These are phyloP conservation scores for Merodon equestris DNA, from an alignment of 2,888 invertebrate species.

Conservation along the genomic window DNA sequence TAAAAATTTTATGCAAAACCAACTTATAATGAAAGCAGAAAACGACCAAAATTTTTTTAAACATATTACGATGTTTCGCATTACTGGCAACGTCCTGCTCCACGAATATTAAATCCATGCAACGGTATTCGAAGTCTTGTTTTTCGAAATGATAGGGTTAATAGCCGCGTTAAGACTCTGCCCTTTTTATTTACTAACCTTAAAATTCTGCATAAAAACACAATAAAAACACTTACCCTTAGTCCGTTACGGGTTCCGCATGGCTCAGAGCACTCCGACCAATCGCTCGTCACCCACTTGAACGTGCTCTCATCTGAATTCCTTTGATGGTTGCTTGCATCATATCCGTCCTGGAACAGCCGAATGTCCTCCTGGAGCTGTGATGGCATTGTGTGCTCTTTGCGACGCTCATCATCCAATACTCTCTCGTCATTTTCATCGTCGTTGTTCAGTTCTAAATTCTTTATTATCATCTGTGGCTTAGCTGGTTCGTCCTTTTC, in stretches of 20 bases:
- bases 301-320: constrained; percentile 81
- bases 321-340: constrained; percentile 27
- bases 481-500: constrained; percentile 76
- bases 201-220: too few relatives aligned
- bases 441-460: constrained; percentile 54
- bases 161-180: too few relatives aligned
- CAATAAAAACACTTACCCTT: constrained; percentile 72
- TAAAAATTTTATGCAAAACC: too few relatives aligned
- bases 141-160: too few relatives aligned
- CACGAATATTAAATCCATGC: too few relatives aligned
- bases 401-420: constrained; percentile 37
- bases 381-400: constrained; percentile 47
- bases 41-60: too few relatives aligned
- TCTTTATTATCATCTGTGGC: constrained; percentile 71
- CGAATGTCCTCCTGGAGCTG: constrained; percentile 51
- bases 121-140: too few relatives aligned
- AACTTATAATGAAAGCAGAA: too few relatives aligned
- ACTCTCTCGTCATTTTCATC: constrained; percentile 39
- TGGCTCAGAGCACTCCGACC: constrained; percentile 91
- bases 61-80: too few relatives aligned
- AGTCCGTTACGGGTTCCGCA: constrained; percentile 86
- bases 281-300: constrained; percentile 89
- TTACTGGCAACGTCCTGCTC: too few relatives aligned
- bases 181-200: too few relatives aligned
- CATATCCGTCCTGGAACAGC: constrained; percentile 44